Evolutionary conservation across 92 coral and sea anemone species (phyloP).

Genomic region (Epizoanthus illoricatus): DNA sequence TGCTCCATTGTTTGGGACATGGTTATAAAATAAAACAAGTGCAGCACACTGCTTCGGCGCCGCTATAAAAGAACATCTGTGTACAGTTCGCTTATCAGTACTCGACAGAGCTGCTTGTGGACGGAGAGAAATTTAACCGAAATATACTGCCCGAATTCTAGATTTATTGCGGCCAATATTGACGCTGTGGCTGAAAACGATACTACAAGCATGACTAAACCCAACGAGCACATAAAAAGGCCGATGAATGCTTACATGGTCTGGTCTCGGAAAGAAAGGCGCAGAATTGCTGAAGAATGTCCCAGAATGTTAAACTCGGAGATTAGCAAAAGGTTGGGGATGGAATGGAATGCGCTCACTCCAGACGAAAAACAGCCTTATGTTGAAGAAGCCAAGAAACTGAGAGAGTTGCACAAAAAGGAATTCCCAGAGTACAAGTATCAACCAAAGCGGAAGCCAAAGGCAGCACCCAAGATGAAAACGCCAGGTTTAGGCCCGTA

Average conservation of each 20-base stretch:
- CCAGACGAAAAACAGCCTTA: slow-evolving; percentile 93
- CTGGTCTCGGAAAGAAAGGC: slow-evolving; percentile 98
- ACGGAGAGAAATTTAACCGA: slow-evolving; percentile 5
- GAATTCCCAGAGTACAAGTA: slow-evolving; percentile 98
- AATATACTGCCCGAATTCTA: neutral
- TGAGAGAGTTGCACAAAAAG: slow-evolving; percentile 91
- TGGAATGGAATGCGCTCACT: slow-evolving; percentile 95
- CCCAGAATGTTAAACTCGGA: slow-evolving; percentile 99
- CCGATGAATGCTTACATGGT: slow-evolving; percentile 99
- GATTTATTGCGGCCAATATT: neutral
- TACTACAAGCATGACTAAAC: slow-evolving; percentile 72
- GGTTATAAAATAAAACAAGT: slow-evolving; percentile 55
- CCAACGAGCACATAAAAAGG: slow-evolving; percentile 93
- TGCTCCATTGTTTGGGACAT: slow-evolving; percentile 77
- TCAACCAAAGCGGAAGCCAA: slow-evolving; percentile 95
- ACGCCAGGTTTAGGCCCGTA: slow-evolving; percentile 78
- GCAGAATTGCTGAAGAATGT: slow-evolving; percentile 98
- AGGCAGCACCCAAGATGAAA: slow-evolving; percentile 79
- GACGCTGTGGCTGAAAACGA: slow-evolving; percentile 10
- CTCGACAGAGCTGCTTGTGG: slow-evolving; percentile 19
- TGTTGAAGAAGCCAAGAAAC: slow-evolving; percentile 90
- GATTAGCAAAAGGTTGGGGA: slow-evolving; percentile 96
- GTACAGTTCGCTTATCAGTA: neutral
- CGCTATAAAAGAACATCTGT: slow-evolving; percentile 44
- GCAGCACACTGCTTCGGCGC: slow-evolving; percentile 21